These are phyloP conservation scores for Ovis aries DNA, from an alignment of 2,113 vertebrate genomes.

Conservation along the genomic window ARS-UI_Ramb_v3.0 NC_056057.1:66608001-66608500, in stretches of 20 bases:
- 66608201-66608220: background rate
- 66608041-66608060: background rate
- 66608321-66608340: background rate
- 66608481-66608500: background rate
- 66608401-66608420: background rate
- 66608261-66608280: background rate
- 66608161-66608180: background rate
- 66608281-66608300: background rate
- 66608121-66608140: background rate
- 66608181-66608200: background rate
- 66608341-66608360: background rate
- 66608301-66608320: background rate
- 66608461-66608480: background rate
- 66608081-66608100: background rate
- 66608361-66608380: background rate
- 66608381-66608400: background rate
- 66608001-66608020: background rate
- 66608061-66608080: background rate
- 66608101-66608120: background rate
- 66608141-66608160: background rate
- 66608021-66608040: rapidly evolving
- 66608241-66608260: background rate
- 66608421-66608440: background rate
- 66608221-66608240: background rate
- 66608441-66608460: background rate